phyloP scores from a whole-genome alignment of 2,888 invertebrate species.

The Fabriciana adippe region DNA sequence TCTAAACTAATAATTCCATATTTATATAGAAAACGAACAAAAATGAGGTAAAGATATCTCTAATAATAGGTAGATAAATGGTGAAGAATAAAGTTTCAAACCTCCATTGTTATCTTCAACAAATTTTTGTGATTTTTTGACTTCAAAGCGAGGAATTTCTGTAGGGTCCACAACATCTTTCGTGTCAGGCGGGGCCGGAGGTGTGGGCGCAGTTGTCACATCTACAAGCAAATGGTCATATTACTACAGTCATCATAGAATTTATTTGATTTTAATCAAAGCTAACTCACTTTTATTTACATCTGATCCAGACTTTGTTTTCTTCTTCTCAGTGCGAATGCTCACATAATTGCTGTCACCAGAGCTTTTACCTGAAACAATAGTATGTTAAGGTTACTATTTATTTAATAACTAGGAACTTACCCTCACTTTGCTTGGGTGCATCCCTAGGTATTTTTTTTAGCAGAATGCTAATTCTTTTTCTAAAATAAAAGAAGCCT shows the following conservation, averaged over 20 bases:
- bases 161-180: conserved; percentile 30
- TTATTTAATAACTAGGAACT: too few species aligned
- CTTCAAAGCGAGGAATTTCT: conserved; percentile 52
- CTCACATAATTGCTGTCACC: conserved; percentile 52
- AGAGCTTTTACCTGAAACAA: conserved; percentile 10
- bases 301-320: conserved; percentile 49
- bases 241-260: not conserved
- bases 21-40: too few species aligned
- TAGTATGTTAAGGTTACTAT: not conserved
- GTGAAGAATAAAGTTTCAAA: conserved; percentile 33
- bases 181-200: conserved; percentile 12
- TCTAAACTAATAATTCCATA: too few species aligned
- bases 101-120: conserved; percentile 56
- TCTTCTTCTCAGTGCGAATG: conserved; percentile 52
- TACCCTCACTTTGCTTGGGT: too few species aligned
- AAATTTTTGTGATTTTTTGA: conserved; percentile 60
- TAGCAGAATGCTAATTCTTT: too few species aligned
- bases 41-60: too few species aligned
- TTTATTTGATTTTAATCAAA: not conserved
- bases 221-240: conserved; percentile 13
- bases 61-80: too few species aligned
- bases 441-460: too few species aligned
- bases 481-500: too few species aligned
- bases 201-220: not conserved
- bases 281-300: conserved; percentile 48